Evolutionary conservation across 2,113 vertebrate genomes (phyloP).

Genomic region (Leptobrachium leishanense): DNA sequence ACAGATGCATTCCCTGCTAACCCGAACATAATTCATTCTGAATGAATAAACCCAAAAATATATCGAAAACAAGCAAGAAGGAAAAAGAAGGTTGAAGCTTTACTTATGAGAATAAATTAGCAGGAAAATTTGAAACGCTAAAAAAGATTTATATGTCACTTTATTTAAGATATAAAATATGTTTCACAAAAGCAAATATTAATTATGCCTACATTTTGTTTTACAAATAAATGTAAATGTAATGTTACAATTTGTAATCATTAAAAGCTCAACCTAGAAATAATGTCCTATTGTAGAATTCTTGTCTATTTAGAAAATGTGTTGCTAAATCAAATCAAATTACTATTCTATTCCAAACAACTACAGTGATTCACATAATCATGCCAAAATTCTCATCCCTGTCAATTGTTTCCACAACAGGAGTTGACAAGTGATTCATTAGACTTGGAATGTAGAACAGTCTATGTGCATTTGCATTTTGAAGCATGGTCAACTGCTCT

Average conservation of each 20-base stretch:
- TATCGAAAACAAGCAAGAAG: too few relatives aligned
- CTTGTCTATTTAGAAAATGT: conserved; percentile 43
- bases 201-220: not conserved
- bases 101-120: too few relatives aligned
- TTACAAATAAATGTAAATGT: not conserved
- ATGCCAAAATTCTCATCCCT: conserved; percentile 59
- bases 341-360: conserved; percentile 67
- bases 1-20: too few relatives aligned
- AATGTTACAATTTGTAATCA: not conserved
- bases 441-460: conserved; percentile 56
- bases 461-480: conserved; percentile 54
- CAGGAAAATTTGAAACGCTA: too few relatives aligned
- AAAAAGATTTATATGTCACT: too few relatives aligned
- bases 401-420: conserved; percentile 63
- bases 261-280: not conserved
- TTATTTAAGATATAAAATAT: not conserved
- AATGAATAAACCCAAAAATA: too few relatives aligned
- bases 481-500: conserved; percentile 42
- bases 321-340: conserved; percentile 63
- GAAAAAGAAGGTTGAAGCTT: too few relatives aligned
- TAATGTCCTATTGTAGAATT: not conserved
- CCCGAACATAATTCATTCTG: too few relatives aligned
- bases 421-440: conserved; percentile 66
- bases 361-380: conserved; percentile 63
- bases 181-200: not conserved